These are phyloP conservation scores for Chironomus riparius DNA, from an alignment of 2,888 invertebrate genomes.

Conservation along the genomic window DNA sequence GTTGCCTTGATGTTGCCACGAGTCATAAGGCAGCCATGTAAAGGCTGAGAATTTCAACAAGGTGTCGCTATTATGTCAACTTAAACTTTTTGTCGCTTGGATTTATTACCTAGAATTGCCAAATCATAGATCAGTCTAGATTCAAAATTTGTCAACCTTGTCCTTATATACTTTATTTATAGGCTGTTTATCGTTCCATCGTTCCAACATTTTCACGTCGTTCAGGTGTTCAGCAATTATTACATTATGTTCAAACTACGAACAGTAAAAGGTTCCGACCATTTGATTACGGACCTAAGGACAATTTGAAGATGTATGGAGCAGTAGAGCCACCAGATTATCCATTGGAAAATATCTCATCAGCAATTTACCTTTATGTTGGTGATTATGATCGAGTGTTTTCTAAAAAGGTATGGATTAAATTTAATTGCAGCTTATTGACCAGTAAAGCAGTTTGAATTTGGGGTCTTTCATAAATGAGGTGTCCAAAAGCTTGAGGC, in stretches of 20 bases:
- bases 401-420: not conserved
- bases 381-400: not conserved
- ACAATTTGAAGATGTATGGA: conserved; percentile 43
- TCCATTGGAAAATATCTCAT: conserved; percentile 39
- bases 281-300: conserved; percentile 44
- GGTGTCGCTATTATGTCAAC: no score
- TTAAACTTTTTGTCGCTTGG: no score
- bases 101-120: no score
- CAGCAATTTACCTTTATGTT: conserved; percentile 35
- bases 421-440: no score
- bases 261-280: conserved; percentile 36
- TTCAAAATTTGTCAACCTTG: not conserved
- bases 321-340: conserved; percentile 41
- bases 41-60: no score
- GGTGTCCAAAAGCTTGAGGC: no score
- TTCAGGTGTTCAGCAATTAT: conserved; percentile 36
- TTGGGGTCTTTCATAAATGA: no score
- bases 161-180: not conserved
- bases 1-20: no score
- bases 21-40: no score
- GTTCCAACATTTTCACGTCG: not conserved
- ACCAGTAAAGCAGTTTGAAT: no score
- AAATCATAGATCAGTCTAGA: no score
- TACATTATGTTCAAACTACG: conserved; percentile 47
- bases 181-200: not conserved